Evolutionary conservation across 2,888 invertebrate species (phyloP), one percentile per base, ranked within the genome.

Genomic region (Cybosia mesomella): DNA sequence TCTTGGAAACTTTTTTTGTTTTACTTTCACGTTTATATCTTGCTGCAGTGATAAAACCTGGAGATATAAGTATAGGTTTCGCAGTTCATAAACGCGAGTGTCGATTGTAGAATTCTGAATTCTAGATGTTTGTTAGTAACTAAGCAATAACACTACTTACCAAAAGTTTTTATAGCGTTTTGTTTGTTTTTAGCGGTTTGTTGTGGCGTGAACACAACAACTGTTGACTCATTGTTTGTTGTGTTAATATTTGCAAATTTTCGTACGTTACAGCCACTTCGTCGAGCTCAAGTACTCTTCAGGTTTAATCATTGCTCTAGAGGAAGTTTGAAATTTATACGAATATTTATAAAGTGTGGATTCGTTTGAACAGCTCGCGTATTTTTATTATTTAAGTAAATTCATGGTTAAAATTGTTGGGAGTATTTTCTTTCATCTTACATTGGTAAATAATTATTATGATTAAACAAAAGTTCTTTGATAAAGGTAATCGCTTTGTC

Each of bases 161-260:
- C 9, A 62, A 62, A 24, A 53, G 32, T 7, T 49, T 28, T 24
- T 13, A 13, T n/a, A 61, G 28, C 28, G 10, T 32, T 53, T n/a
- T n/a, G n/a, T n/a, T n/a, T n/a, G n/a, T n/a, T n/a, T n/a, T n/a
- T n/a, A n/a, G n/a, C n/a, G n/a, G n/a, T 76, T 78, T 73, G 70
- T 70, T 73, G 74, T 73, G 68, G 76, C 66, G 73, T 61, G 64
- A 81, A 77, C 64, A 75, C 72, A 76, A 75, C 79, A 73, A 79
- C 71, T 81, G 83, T 85, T 83, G 80, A 76, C 78, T 77, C 74
- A 75, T 76, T 79, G 80, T 85, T 80, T 81, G 76, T 75, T 79
- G 70, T 86, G 85, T 86, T 85, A 81, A 83, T 85, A 83, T 87
- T 86, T 83, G 77, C 76, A 81, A 54, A 85, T 79, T 80, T 77